phyloP scores from a whole-genome alignment of 2,113 vertebrate genomes.

The Hemiprocne comata region DNA sequence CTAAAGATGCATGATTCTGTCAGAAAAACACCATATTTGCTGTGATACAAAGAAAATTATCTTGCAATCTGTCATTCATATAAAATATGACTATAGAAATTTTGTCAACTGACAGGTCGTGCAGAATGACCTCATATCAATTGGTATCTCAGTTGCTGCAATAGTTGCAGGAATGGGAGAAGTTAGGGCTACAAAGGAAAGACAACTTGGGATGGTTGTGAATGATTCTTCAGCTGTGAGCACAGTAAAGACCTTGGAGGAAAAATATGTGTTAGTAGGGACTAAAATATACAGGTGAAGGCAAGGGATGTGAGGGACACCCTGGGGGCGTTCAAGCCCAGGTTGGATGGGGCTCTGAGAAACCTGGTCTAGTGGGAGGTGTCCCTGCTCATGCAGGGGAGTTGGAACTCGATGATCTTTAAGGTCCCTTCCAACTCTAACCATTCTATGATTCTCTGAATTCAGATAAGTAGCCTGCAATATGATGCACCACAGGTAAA shows the following conservation, averaged over 20 bases:
- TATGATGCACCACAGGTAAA: background rate
- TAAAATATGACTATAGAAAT: background rate
- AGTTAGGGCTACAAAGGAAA: background rate
- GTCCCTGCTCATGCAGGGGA: no score
- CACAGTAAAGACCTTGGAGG: background rate
- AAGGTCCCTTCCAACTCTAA: no score
- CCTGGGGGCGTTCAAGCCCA: no score
- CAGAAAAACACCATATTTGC: background rate
- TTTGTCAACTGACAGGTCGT: background rate
- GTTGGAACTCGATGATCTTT: no score
- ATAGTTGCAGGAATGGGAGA: background rate
- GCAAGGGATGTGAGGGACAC: background rate
- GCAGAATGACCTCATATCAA: background rate
- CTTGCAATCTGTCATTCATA: background rate
- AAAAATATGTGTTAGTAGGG: background rate
- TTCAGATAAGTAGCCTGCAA: background rate
- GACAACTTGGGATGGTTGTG: background rate
- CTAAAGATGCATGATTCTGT: background rate
- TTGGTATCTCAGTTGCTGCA: background rate
- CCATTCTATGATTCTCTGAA: no score
- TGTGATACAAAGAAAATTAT: background rate
- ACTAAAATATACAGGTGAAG: background rate
- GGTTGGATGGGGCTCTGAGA: no score
- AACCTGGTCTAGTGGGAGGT: no score
- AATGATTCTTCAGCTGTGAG: background rate